Conservation (phyloP, 2,888 invertebrate species). For the Stegophylla sp. region DNA sequence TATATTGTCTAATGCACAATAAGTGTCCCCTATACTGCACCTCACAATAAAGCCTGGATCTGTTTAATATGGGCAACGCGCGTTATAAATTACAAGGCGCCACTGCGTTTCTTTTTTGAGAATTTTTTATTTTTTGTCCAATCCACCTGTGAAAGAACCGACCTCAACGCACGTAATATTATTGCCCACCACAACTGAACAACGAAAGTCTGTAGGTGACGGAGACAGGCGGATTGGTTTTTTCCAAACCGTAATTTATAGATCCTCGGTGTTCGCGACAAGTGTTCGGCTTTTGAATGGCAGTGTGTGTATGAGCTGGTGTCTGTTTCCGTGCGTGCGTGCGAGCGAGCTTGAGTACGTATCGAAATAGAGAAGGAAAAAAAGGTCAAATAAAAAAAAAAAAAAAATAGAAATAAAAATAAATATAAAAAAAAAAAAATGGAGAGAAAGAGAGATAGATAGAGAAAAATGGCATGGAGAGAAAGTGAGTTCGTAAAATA, state of each 20-base stretch:
- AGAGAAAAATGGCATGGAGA: constrained; percentile 22
- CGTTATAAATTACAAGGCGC: not conserved
- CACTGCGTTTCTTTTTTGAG: not conserved
- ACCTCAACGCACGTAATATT: not conserved
- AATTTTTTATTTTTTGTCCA: not conserved
- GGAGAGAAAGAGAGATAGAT: constrained; percentile 7
- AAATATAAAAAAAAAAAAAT: constrained; percentile 3
- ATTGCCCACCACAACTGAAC: not conserved
- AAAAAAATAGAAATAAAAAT: not conserved
- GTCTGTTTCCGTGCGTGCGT: too few species aligned
- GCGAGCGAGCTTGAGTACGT: not conserved
- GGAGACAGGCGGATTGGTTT: constrained; percentile 23
- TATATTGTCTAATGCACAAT: too few species aligned
- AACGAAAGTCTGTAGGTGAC: not conserved
- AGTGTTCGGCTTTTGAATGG: constrained; percentile 35
- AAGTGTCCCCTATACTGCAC: too few species aligned
- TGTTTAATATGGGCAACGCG: not conserved
- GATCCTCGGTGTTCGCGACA: constrained; percentile 30
- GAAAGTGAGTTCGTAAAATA: constrained; percentile 33
- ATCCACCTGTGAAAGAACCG: not conserved
- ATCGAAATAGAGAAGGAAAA: not conserved
- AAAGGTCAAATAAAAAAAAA: constrained; percentile 41
- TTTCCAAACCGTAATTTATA: constrained; percentile 43
- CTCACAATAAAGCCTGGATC: too few species aligned
- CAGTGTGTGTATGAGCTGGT: not conserved